Base-by-base conservation (phyloP, 2,888 invertebrate species). In the Monopis laevigella region DNA sequence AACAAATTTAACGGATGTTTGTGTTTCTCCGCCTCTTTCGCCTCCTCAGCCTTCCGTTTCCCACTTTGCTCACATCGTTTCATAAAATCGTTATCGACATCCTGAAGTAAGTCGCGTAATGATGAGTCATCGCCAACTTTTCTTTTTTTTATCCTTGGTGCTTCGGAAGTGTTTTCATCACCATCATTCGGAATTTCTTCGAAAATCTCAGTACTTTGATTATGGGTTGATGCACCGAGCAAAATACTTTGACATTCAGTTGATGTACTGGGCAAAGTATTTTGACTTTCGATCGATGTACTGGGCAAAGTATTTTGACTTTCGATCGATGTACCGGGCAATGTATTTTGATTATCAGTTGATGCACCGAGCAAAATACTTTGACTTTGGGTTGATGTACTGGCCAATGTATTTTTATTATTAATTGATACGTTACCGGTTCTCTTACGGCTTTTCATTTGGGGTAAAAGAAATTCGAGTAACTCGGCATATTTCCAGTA, bases 1-100 rank as follows among this genome's bases (percentile, higher is more conserved):
- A n/a, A n/a, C n/a, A 48, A 48, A 47, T 50, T 48, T 43, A 50
- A 48, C 40, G 52, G 48, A 48, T 50, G 49, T 47, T 32, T 47
- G 34, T 46, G 29, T 45, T 46, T 48, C 44, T 48, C 44, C 40
- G 45, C 44, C 44, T 49, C 48, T 47, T 46, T 45, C 34, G 47
- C 46, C 45, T 47, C 43, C 39, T 45, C 45, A 47, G 43, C 45
- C 26, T 47, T 45, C 39, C 43, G 44, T 49, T 48, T 18, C 41
- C 48, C 45, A 47, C 47, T 47, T 47, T 48, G 47, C 47, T 48
- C 45, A 46, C 47, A 48, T 46, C 45, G 45, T 24, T 43, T 34
- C 36, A 36, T 38, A 46, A 46, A 47, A 46, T 47, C 47, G 39
- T 39, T 45, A 45, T 47, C 50, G 44, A 50, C 43, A 32, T 46